These are phyloP conservation scores for Prunella himalayana DNA, from an alignment of 2,113 vertebrate genomes.

Conservation along the genomic window DNA sequence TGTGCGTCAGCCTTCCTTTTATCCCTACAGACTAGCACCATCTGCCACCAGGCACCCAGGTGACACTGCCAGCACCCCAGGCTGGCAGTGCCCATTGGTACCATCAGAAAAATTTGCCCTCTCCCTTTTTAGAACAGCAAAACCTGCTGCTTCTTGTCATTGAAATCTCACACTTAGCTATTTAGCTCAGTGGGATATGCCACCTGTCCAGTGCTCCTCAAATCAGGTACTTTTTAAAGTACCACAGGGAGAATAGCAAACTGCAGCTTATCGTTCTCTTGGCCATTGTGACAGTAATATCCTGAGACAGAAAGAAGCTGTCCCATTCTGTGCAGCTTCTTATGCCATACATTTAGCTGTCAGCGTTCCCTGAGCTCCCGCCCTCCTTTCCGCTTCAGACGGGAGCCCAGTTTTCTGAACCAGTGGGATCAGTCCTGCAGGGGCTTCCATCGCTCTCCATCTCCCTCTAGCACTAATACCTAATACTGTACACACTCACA, in stretches of 20 bases:
- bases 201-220: constrained; percentile 9
- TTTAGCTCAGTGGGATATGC: constrained; percentile 8
- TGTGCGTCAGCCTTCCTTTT: not conserved
- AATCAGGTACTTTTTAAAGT: not conserved
- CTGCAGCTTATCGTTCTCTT: not conserved
- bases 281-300: not conserved
- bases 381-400: not conserved
- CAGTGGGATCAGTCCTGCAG: not conserved
- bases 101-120: not conserved
- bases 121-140: not conserved
- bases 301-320: constrained; percentile 7
- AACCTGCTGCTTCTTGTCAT: constrained; percentile 14
- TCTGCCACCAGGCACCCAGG: not conserved
- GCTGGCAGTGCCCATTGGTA: not conserved
- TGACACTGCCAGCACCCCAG: not conserved
- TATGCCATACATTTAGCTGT: not conserved
- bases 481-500: not conserved
- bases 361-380: not conserved
- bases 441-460: not conserved
- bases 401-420: not conserved
- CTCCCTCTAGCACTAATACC: not conserved
- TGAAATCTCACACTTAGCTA: constrained; percentile 13
- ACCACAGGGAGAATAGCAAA: not conserved
- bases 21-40: not conserved
- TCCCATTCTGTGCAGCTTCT: not conserved